Evolutionary conservation across 2,888 invertebrate genomes (phyloP).

Genomic region (Tenthredo livida): DNA sequence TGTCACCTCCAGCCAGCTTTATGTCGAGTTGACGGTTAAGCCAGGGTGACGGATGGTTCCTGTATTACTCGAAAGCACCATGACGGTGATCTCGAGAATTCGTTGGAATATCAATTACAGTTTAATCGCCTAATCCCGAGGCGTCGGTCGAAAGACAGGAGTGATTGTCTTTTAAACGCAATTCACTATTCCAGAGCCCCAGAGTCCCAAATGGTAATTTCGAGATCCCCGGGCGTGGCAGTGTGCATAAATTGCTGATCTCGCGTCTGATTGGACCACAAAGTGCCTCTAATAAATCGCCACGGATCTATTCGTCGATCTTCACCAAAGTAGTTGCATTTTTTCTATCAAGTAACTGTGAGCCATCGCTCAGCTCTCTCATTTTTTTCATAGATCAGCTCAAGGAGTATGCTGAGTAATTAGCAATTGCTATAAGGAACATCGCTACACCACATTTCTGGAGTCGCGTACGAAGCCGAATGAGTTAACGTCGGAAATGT

Average conservation of each 20-base stretch:
- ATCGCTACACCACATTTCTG: neutral
- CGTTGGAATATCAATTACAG: constrained; percentile 44
- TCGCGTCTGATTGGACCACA: neutral
- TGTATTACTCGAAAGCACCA: neutral
- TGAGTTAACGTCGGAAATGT: neutral
- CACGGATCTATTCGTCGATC: neutral
- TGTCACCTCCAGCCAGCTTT: neutral
- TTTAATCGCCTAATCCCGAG: constrained; percentile 41
- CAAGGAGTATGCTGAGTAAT: neutral
- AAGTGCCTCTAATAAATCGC: neutral
- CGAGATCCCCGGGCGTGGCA: neutral
- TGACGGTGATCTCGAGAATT: constrained; percentile 18
- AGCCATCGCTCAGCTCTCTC: neutral
- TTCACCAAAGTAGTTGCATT: neutral
- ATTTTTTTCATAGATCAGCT: neutral
- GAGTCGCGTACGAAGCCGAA: neutral
- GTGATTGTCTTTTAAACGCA: constrained; percentile 39
- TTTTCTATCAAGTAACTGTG: neutral
- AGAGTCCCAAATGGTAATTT: constrained; percentile 28
- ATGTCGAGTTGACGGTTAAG: neutral
- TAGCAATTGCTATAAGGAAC: neutral
- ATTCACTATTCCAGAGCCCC: constrained; percentile 18
- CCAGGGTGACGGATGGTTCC: constrained; percentile 1
- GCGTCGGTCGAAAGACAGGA: neutral
- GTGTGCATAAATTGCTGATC: constrained; percentile 20